Base-by-base conservation (phyloP, 2,113 vertebrate genomes). In the Vimba vimba region DNA sequence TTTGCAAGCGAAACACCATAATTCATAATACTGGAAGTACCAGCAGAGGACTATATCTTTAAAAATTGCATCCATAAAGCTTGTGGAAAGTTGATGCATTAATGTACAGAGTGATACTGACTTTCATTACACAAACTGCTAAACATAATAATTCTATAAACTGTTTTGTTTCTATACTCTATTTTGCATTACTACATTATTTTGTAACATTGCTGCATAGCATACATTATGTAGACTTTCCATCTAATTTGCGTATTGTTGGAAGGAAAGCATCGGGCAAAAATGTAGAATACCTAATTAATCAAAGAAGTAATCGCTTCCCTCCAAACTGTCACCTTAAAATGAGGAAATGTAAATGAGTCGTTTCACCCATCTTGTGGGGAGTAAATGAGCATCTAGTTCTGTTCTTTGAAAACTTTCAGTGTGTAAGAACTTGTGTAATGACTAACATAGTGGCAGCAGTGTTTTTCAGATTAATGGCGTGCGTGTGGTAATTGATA, bases 391-490 rank as follows among this genome's bases (percentile, higher is more conserved):
- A 27, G 79, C 13, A 47, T 81, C 59, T 64, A 64, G 59, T 25
- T 5, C 13, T 47, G 8, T 17, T 64, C 59, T 81, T 66, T 64
- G n/a, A 81, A 80, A 81, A 81, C 59, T 81, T 64, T 21, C 73
- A n/a, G 21, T 19, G 39, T 15, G 43, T 25, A 64, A 27, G 8
- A 64, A 80, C 57, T 64, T 64, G 78, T 64, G 15, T 80, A 80
- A 80, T 80, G 57, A 64, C 78, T 45, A 80, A 64, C 59, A 8
- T 45, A 64, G 78, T 25, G 36, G 59, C 39, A 47, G 43, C 17
- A 45, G n/a, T 81, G 59, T 60, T 81, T 81, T 47, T 66, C 79
- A 64, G 79, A 81, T 81, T 64, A 81, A 81, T 81, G 59, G 9
- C 15, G 4, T 66, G 39, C 59, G 2, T 27, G 36, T 75, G 73